These are phyloP conservation scores for Microctonus hyperodae DNA, from an alignment of 2,888 invertebrate species.

Conservation along the genomic window DNA sequence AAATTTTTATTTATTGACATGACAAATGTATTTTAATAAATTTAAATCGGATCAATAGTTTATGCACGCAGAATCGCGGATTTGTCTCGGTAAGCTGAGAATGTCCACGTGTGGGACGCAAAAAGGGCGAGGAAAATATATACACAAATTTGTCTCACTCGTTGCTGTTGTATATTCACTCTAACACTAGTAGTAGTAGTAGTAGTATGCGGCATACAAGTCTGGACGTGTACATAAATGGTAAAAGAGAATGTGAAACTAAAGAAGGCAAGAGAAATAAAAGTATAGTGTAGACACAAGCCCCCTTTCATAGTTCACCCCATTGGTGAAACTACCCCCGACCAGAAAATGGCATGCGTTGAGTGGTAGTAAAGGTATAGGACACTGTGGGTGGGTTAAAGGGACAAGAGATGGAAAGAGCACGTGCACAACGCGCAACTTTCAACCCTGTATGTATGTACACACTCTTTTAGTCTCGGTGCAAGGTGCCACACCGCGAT, in stretches of 20 bases:
- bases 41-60: constrained; percentile 60
- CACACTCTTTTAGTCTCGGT: constrained; percentile 33
- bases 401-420: constrained; percentile 15
- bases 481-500: constrained; percentile 48
- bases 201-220: constrained; percentile 9
- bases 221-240: constrained; percentile 14
- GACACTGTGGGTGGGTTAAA: not conserved
- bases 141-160: no score
- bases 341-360: constrained; percentile 55
- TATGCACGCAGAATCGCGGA: constrained; percentile 63
- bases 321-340: constrained; percentile 37
- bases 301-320: constrained; percentile 36
- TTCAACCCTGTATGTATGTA: constrained; percentile 27
- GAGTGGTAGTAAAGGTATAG: constrained; percentile 37
- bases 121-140: constrained; percentile 9
- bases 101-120: constrained; percentile 59
- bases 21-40: constrained; percentile 61
- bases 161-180: no score
- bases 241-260: constrained; percentile 4
- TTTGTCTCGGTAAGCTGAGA: constrained; percentile 64
- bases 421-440: constrained; percentile 48
- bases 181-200: no score
- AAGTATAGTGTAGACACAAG: constrained; percentile 22
- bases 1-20: constrained; percentile 47
- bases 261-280: constrained; percentile 22